Evolutionary conservation across 2,113 vertebrate species (phyloP), one percentile per base, ranked within the genome.

Genomic region (Procavia capensis): DNA sequence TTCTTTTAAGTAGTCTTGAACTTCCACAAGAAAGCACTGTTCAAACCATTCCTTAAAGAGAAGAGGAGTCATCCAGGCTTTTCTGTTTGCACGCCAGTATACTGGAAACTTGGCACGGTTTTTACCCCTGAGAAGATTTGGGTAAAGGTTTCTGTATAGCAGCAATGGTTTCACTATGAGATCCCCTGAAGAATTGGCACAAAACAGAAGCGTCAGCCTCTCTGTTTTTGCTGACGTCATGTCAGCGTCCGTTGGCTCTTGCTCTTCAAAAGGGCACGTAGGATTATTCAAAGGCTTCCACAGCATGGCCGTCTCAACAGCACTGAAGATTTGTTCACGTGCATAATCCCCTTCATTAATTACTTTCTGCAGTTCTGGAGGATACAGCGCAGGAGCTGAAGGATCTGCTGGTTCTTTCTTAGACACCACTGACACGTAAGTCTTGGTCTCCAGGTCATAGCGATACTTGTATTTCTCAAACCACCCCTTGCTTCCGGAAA

Each of bases 21-120:
- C 47, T 86, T 95, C 68, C 36, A 45, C 13, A 78, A 96, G 91
- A 92, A 95, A 95, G 17, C 19, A 95, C 74, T 91, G n/a, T 45
- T 91, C 20, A 86, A 92, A 39, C 47, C 54, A 91, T 94, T 89
- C 36, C 66, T 88, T 66, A 83, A 72, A 45, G 36, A 63, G n/a
- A 93, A 17, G 64, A 78, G 29, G 86, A 66, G 22, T 94, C 75
- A 90, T 45, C 54, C 57, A 83, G 41, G 4, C 5, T 96, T 72
- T 95, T 86, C 74, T 86, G 25, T 91, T 61, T 79, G 45, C 29
- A 80, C 29, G 34, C 41, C 43, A 79, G 41, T 75, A 90, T 11
- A 85, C 16, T 17, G 36, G 92, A 92, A 95, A 94, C 25, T 88
- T 90, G 75, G 78, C 54, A 93, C 10, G 10, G 41, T 50, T 78